Evolutionary conservation across 2,797 vertebrate genomes (phyloP).

Genomic region (Mallotus villosus): DNA sequence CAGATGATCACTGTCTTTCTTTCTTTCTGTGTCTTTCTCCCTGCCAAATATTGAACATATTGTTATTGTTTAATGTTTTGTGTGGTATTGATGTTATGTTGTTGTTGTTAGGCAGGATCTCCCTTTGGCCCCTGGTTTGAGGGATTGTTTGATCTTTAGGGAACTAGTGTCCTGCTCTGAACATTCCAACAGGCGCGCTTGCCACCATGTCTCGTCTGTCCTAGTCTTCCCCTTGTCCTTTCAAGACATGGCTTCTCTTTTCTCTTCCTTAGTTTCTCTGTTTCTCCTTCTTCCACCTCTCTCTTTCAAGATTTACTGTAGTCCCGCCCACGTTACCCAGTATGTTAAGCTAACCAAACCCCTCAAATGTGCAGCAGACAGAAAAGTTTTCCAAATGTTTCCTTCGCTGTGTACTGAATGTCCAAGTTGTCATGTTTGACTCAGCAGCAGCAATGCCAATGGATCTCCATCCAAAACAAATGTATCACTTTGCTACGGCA

Average conservation of each 20-base stretch:
- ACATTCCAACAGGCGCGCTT: conserved; percentile 73
- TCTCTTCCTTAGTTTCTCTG: neutral
- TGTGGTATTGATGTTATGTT: conserved; percentile 52
- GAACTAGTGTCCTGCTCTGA: conserved; percentile 59
- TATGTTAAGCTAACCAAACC: conserved; percentile 81
- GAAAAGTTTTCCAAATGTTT: conserved; percentile 41
- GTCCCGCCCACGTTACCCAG: conserved; percentile 72
- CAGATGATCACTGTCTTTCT: conserved; percentile 32
- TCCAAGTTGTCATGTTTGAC: conserved; percentile 51
- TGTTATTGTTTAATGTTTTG: conserved; percentile 43
- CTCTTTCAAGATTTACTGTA: conserved; percentile 63
- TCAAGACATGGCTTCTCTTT: neutral
- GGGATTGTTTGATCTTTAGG: conserved; percentile 34
- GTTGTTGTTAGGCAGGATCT: conserved; percentile 62
- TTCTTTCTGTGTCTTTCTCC: conserved; percentile 41
- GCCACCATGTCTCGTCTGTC: conserved; percentile 54
- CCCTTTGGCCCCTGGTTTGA: conserved; percentile 30
- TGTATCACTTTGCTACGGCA: conserved; percentile 68
- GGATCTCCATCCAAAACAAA: conserved; percentile 54
- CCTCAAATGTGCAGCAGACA: conserved; percentile 75
- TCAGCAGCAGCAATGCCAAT: conserved; percentile 70
- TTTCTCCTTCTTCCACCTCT: conserved; percentile 22
- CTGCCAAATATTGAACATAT: conserved; percentile 52
- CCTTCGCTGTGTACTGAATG: conserved; percentile 2
- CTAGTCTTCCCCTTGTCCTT: conserved; percentile 11